Percentiles rank a stretch among this genome's conserved stretches.
These are phyloP conservation scores for Parnassius smintheus DNA, from an alignment of 2,888 invertebrate species.

Conservation along the genomic window DNA sequence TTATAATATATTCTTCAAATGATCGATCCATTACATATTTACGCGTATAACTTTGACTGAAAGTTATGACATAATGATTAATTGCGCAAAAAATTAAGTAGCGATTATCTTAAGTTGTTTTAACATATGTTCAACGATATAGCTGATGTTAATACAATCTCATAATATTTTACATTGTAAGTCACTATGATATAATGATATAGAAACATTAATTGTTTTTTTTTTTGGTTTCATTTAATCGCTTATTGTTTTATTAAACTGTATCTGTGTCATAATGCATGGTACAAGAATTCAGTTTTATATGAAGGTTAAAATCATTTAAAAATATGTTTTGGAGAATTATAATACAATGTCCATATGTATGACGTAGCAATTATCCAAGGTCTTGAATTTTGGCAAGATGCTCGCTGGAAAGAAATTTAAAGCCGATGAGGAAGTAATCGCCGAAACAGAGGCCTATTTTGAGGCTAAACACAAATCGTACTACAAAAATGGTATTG, in stretches of 20 bases:
- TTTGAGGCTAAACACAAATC: too few relatives aligned
- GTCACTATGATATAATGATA: conserved; percentile 28
- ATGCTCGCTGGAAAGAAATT: too few relatives aligned
- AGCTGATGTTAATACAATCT: conserved; percentile 11
- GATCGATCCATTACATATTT: conserved; percentile 1
- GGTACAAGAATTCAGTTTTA: too few relatives aligned
- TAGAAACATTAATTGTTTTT: conserved; percentile 20
- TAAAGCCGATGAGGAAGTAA: too few relatives aligned
- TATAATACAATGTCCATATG: too few relatives aligned
- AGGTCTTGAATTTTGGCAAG: too few relatives aligned
- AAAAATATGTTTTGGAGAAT: too few relatives aligned
- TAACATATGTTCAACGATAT: conserved; percentile 20
- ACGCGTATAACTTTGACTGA: background rate
- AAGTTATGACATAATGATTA: conserved; percentile 23
- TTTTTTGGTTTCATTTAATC: conserved; percentile 11
- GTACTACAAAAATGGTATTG: too few relatives aligned
- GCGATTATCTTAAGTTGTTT: conserved; percentile 21
- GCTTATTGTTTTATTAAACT: conserved; percentile 12
- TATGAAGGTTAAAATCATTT: too few relatives aligned
- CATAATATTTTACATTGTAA: conserved; percentile 5
- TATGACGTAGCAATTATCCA: too few relatives aligned
- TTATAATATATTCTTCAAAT: background rate
- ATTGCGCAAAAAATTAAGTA: conserved; percentile 23
- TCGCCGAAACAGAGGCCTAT: too few relatives aligned
- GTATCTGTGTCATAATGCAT: background rate